Base-by-base conservation (phyloP, 2,888 invertebrate species). In the Phortica okadai region DNA sequence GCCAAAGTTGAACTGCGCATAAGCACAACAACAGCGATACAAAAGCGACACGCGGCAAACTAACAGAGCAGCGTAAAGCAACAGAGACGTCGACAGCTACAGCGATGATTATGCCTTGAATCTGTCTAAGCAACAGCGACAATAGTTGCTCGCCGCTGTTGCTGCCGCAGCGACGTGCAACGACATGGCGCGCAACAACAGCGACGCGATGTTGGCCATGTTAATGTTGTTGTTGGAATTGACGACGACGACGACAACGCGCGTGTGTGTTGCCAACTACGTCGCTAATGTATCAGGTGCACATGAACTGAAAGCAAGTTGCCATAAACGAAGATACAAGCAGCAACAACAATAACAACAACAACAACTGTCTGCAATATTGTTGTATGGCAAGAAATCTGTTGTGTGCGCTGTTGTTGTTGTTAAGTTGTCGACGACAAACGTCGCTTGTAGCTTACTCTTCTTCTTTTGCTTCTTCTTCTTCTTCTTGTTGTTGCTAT, bases 1-100 rank as follows among this genome's bases (percentile, higher is more conserved):
- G 45, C 6, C 45, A 45, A 10, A 45, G 45, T 59, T 11, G 8
- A 66, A 41, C 80, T 86, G 85, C 86, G 86, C 86, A 86, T 83
- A 88, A 87, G 87, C 86, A 88, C 84, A 87, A 84, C 88, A 83
- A 85, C 84, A 82, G 83, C 83, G 83, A 85, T 79, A 88, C 70
- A 50, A 56, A 72, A 45, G 45, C 62, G 6, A 5, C 45, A 69
- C 41, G 10, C 21, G 67, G 2, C 67, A 8, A 21, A 6, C 16
- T 16, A 45, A n/a, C 21, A 21, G 21, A 0, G 44, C n/a, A 81
- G 76, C 21, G 8, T 21, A 33, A 76, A 66, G 62, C 70, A 64
- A 62, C 75, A 70, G 66, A 41, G 41, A 7, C 33, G 42, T 33
- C 10, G 25, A 41, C 56, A 77, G 54, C 75, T 75, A 41, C 69